Evolutionary conservation across 2,888 invertebrate genomes (phyloP).

Genomic region (Sesia apiformis): DNA sequence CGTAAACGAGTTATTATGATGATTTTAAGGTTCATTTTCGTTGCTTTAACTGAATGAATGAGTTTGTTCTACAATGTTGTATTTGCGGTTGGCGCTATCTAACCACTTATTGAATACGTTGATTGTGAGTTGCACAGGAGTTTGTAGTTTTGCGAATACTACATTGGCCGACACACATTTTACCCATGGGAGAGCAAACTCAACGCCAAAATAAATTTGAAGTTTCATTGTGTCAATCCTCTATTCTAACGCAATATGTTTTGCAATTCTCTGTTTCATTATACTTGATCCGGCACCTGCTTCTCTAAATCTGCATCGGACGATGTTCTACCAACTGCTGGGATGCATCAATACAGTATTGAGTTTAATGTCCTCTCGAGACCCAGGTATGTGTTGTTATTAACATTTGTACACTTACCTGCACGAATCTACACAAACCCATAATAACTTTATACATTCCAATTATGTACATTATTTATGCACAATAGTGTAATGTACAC

Average conservation of each 20-base stretch:
- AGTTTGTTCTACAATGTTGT: no score
- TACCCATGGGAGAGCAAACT: no score
- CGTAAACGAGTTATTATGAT: no score
- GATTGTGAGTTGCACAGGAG: no score
- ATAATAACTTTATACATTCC: conserved; percentile 1
- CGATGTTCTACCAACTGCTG: conserved; percentile 3
- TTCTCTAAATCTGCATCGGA: background rate
- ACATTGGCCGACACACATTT: no score
- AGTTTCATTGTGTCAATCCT: no score
- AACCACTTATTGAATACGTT: no score
- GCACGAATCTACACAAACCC: conserved; percentile 1
- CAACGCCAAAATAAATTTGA: no score
- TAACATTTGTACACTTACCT: conserved; percentile 16
- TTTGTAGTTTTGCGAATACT: no score
- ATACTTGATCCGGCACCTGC: conserved; percentile 3
- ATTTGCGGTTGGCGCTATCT: no score
- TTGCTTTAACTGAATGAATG: no score
- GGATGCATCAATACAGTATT: conserved; percentile 37
- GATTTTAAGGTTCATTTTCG: no score
- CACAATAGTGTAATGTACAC: background rate
- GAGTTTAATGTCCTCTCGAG: conserved; percentile 48
- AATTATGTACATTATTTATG: background rate
- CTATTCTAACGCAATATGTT: background rate
- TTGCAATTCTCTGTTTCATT: conserved; percentile 34
- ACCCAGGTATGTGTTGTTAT: conserved; percentile 39